These are phyloP conservation scores for Frankliniella intonsa DNA, from an alignment of 2,888 invertebrate species.

Conservation along the genomic window DNA sequence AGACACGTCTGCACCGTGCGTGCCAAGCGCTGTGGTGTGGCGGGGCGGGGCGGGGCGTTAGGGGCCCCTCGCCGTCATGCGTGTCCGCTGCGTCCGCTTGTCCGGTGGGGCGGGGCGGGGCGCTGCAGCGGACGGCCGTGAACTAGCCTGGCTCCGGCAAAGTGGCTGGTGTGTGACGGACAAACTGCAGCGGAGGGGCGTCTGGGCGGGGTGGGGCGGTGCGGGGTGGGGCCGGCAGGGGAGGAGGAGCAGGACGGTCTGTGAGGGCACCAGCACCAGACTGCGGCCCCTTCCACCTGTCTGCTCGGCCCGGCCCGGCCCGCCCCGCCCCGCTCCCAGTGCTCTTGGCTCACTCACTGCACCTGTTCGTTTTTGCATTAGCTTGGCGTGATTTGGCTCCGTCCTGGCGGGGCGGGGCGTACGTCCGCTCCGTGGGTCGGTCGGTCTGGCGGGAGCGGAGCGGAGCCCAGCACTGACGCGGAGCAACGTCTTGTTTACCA, in stretches of 20 bases:
- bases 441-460: no score
- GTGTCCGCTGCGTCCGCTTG: no score
- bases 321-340: not conserved
- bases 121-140: no score
- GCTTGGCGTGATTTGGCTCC: not conserved
- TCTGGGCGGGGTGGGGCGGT: not conserved
- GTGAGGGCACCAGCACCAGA: not conserved
- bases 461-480: not conserved
- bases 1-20: no score
- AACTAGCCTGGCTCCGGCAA: not conserved
- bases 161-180: not conserved
- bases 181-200: not conserved
- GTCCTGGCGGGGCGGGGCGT: not conserved
- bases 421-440: not conserved
- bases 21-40: not conserved
- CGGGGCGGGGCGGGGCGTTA: not conserved
- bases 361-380: not conserved
- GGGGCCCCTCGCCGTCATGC: not conserved
- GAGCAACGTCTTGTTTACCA: constrained; percentile 9
- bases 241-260: not conserved
- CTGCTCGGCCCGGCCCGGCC: no score
- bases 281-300: not conserved
- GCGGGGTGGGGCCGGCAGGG: not conserved
- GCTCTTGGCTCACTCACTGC: not conserved
- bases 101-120: no score